These are phyloP conservation scores for Galerucella nymphaeae DNA, from an alignment of 2,888 invertebrate species.

Conservation along the genomic window DNA sequence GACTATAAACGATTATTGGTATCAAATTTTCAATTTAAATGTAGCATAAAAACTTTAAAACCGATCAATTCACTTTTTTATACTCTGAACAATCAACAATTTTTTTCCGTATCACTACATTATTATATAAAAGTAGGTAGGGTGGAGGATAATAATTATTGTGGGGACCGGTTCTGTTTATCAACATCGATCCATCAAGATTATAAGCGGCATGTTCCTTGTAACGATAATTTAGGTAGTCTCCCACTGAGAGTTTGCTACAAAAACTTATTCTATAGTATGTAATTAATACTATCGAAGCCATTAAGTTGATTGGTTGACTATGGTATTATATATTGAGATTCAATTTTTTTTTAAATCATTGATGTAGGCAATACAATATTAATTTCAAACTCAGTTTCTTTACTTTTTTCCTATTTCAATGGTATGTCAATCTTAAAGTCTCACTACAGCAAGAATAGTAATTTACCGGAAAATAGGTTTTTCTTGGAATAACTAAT, in stretches of 20 bases:
- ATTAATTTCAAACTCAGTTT: neutral
- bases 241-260: constrained; percentile 16
- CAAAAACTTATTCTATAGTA: constrained; percentile 19
- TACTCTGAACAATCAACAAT: neutral
- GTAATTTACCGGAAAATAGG: no score
- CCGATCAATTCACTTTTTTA: constrained; percentile 6
- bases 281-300: constrained; percentile 24
- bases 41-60: neutral
- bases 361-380: neutral
- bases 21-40: constrained; percentile 1
- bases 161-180: constrained; percentile 19
- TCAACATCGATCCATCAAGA: constrained; percentile 23
- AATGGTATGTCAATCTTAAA: neutral
- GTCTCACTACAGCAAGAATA: neutral
- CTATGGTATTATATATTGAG: neutral
- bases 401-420: neutral
- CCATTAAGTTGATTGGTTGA: constrained; percentile 18
- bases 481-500: no score
- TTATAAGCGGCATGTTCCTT: constrained; percentile 23
- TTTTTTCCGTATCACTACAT: constrained; percentile 1
- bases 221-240: constrained; percentile 22
- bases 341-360: neutral
- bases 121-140: constrained; percentile 17
- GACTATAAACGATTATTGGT: neutral
- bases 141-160: constrained; percentile 10